Evolutionary conservation across 2,888 invertebrate species (phyloP).

Genomic region (Yponomeuta malinellus): DNA sequence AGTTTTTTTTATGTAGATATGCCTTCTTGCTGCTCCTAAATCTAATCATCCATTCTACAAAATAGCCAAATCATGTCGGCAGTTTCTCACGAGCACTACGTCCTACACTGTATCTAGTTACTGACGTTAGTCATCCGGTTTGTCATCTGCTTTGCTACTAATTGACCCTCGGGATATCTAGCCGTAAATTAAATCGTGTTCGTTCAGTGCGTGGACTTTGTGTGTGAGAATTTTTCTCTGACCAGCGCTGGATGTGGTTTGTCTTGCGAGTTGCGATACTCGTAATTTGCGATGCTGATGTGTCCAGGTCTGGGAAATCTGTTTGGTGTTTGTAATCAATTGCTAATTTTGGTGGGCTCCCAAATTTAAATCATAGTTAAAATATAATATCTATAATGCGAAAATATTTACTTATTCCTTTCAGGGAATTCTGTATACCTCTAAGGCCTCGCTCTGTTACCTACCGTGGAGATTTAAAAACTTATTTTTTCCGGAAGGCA

Average conservation of each 20-base stretch:
- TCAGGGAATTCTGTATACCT: too few relatives aligned
- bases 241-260: not conserved
- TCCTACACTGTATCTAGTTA: constrained; percentile 54
- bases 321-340: too few relatives aligned
- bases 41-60: not conserved
- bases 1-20: too few relatives aligned
- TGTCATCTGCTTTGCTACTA: constrained; percentile 63
- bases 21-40: too few relatives aligned
- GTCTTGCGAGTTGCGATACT: not conserved
- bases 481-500: too few relatives aligned
- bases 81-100: constrained; percentile 47
- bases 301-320: too few relatives aligned
- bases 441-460: too few relatives aligned
- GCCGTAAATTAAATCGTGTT: constrained; percentile 67
- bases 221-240: not conserved
- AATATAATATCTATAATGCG: too few relatives aligned
- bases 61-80: not conserved
- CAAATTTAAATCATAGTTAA: too few relatives aligned
- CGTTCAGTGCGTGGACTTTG: constrained; percentile 34
- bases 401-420: too few relatives aligned
- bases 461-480: too few relatives aligned
- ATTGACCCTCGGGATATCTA: constrained; percentile 64
- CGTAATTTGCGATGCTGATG: not conserved
- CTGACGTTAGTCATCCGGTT: constrained; percentile 57
- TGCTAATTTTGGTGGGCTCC: too few relatives aligned